These are phyloP conservation scores for Anticlea derivata DNA, from an alignment of 2,888 invertebrate genomes.

Conservation along the genomic window DNA sequence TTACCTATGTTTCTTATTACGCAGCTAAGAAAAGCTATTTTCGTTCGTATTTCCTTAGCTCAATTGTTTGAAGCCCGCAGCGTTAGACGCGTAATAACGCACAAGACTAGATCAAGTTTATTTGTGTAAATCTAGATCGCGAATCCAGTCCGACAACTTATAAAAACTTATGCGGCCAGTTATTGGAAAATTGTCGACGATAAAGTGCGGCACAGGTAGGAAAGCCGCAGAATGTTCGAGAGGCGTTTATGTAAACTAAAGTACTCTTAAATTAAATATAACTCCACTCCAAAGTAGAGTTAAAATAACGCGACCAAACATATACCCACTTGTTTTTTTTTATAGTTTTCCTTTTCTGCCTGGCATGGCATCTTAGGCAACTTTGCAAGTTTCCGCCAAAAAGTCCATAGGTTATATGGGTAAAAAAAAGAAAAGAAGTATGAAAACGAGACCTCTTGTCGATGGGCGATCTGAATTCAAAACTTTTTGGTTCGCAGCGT, in stretches of 20 bases:
- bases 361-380: too few relatives aligned
- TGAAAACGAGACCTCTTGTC: conserved; percentile 41
- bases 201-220: conserved; percentile 47
- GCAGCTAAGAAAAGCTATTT: too few relatives aligned
- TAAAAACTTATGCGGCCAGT: conserved; percentile 38
- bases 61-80: conserved; percentile 17
- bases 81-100: conserved; percentile 30
- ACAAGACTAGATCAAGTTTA: conserved; percentile 53
- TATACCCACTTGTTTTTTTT: too few relatives aligned
- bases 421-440: too few relatives aligned
- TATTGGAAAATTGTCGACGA: conserved; percentile 55
- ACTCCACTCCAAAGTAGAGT: conserved; percentile 14
- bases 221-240: conserved; percentile 70
- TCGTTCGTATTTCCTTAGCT: conserved; percentile 8
- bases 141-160: conserved; percentile 39
- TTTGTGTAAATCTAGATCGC: conserved; percentile 53
- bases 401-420: too few relatives aligned
- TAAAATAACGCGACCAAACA: conserved; percentile 20
- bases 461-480: conserved; percentile 1
- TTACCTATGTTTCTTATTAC: too few relatives aligned
- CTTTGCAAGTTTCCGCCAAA: too few relatives aligned
- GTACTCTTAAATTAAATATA: too few relatives aligned
- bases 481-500: conserved; percentile 7
- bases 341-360: too few relatives aligned
- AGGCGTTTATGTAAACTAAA: conserved; percentile 40